Percentiles rank a stretch among this genome's conserved stretches.
These are phyloP conservation scores for Drosophila falleni DNA, from an alignment of 2,888 invertebrate species.

Conservation along the genomic window DNA sequence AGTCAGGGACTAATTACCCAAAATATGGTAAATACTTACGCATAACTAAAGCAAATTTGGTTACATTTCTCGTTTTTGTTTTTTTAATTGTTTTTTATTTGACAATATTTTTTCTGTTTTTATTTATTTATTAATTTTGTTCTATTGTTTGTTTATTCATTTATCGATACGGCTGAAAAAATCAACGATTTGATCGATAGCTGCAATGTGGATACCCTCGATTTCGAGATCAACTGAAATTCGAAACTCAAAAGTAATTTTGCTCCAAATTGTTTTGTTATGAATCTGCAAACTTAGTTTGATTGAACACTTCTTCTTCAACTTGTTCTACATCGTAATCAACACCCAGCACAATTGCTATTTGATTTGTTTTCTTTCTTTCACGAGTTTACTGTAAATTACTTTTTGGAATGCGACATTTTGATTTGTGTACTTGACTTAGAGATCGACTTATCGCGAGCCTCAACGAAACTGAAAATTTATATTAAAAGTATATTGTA, in stretches of 20 bases:
- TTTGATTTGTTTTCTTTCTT: constrained; percentile 20
- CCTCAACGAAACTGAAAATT: constrained; percentile 12
- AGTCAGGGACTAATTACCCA: constrained; percentile 86
- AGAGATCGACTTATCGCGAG: constrained; percentile 21
- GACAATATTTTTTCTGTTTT: constrained; percentile 11
- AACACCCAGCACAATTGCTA: constrained; percentile 51
- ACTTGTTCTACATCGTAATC: constrained; percentile 22
- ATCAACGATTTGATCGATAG: constrained; percentile 57
- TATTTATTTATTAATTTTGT: constrained; percentile 36
- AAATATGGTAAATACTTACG: constrained; percentile 86
- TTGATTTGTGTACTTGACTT: constrained; percentile 24
- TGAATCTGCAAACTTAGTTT: constrained; percentile 44
- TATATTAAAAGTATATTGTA: neutral
- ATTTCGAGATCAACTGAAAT: constrained; percentile 70
- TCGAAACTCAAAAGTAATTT: constrained; percentile 68
- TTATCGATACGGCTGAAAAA: constrained; percentile 48
- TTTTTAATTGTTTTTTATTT: constrained; percentile 7
- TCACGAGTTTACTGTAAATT: constrained; percentile 47
- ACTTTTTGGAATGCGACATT: constrained; percentile 61
- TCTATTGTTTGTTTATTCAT: constrained; percentile 32
- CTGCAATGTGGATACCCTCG: constrained; percentile 76
- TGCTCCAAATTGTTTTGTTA: constrained; percentile 28
- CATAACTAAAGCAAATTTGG: constrained; percentile 70
- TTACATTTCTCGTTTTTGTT: constrained; percentile 44
- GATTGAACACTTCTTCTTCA: constrained; percentile 35